A percentile compares a stretch with the other conserved stretches of the same genome.
Evolutionary conservation across 2,797 vertebrate genomes (phyloP).

Genomic region (Coranthus polyacanthus): DNA sequence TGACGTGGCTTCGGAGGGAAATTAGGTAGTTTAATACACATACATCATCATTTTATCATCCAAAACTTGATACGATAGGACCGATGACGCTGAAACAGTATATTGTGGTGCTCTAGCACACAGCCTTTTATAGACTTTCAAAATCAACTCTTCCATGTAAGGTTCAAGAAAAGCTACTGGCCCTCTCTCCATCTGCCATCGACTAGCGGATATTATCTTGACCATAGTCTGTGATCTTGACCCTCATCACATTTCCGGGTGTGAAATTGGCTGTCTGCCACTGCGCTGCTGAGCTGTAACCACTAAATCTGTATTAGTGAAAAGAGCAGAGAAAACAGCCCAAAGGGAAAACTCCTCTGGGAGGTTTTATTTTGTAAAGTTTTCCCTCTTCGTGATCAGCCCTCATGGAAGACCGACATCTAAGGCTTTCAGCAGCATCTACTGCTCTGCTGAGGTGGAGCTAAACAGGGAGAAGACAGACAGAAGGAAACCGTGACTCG

Average conservation of each 20-base stretch:
- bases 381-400: slow-evolving; percentile 45
- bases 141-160: slow-evolving; percentile 22
- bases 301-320: slow-evolving; percentile 7
- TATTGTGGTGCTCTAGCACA: too few species aligned
- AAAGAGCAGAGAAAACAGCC: slow-evolving; percentile 32
- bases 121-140: too few species aligned
- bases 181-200: slow-evolving; percentile 24
- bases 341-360: slow-evolving; percentile 18
- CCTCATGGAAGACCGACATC: slow-evolving; percentile 53
- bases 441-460: slow-evolving; percentile 39
- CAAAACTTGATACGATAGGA: background rate
- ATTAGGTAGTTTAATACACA: too few species aligned
- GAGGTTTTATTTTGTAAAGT: slow-evolving; percentile 43
- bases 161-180: slow-evolving; percentile 29
- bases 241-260: slow-evolving; percentile 18
- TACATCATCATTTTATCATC: too few species aligned
- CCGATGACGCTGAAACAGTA: slow-evolving; percentile 25
- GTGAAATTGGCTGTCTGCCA: slow-evolving; percentile 37
- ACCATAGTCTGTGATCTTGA: slow-evolving; percentile 21
- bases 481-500: slow-evolving; percentile 43
- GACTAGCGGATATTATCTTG: slow-evolving; percentile 44
- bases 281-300: slow-evolving; percentile 16
- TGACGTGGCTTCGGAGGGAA: too few species aligned
- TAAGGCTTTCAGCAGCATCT: slow-evolving; percentile 53
- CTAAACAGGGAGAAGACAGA: slow-evolving; percentile 39